Percentiles rank a stretch among this genome's conserved stretches.
These are phyloP conservation scores for Melanotaenia boesemani DNA, from an alignment of 2,797 vertebrate species.

Conservation along the genomic window DNA sequence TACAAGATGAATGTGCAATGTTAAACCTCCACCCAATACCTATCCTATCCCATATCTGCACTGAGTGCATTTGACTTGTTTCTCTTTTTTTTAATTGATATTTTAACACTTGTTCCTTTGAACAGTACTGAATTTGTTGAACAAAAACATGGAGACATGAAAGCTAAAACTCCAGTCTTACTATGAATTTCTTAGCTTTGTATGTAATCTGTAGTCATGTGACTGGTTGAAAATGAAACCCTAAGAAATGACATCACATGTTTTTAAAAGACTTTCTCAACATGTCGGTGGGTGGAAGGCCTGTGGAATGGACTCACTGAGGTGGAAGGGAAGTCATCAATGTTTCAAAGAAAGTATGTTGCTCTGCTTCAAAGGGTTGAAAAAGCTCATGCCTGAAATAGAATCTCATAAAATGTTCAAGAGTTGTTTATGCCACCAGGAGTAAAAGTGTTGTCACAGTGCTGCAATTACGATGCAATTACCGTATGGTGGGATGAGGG, in stretches of 20 bases:
- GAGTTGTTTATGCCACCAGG: constrained; percentile 69
- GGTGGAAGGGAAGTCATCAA: constrained; percentile 75
- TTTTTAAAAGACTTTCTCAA: constrained; percentile 3
- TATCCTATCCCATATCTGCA: not conserved
- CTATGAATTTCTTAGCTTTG: not conserved
- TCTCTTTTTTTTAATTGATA: not conserved
- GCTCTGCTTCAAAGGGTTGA: constrained; percentile 50
- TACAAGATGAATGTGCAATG: constrained; percentile 40
- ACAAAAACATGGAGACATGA: not conserved
- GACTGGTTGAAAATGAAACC: constrained; percentile 1
- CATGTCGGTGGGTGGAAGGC: constrained; percentile 25
- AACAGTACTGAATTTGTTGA: not conserved
- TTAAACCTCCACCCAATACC: constrained; percentile 15
- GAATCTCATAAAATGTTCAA: constrained; percentile 74
- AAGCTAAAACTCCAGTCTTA: not conserved
- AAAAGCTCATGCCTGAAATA: constrained; percentile 72
- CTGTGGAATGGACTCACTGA: constrained; percentile 34
- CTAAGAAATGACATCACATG: not conserved
- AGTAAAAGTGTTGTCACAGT: constrained; percentile 55
- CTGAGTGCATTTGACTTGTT: constrained; percentile 27
- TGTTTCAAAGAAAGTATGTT: constrained; percentile 69
- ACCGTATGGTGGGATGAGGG: constrained; percentile 23
- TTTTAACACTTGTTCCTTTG: constrained; percentile 15
- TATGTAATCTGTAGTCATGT: not conserved
- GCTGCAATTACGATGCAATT: constrained; percentile 61